These are phyloP conservation scores for Microplitis demolitor DNA, from an alignment of 1,140 invertebrate species.

Conservation along the genomic window DNA sequence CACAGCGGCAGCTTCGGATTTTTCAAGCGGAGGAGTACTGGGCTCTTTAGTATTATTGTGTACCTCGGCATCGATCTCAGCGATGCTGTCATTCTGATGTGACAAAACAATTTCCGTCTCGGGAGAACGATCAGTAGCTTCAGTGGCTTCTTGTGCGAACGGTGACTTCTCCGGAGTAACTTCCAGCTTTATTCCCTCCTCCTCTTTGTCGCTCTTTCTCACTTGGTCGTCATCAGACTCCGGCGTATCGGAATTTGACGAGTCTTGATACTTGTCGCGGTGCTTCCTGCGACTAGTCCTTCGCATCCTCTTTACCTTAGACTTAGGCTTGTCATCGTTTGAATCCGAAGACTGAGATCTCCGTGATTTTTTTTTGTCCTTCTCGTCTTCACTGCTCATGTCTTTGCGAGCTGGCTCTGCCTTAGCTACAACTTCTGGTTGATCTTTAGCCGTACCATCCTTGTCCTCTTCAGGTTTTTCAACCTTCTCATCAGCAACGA, in stretches of 20 bases:
- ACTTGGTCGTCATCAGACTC: conserved; percentile 50
- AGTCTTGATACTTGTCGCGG: conserved; percentile 52
- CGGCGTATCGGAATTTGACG: conserved; percentile 50
- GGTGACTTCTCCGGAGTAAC: conserved; percentile 4
- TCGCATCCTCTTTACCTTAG: conserved; percentile 29
- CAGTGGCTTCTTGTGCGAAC: not conserved
- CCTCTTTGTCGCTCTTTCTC: conserved; percentile 31
- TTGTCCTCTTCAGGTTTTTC: conserved; percentile 8
- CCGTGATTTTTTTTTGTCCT: conserved; percentile 10
- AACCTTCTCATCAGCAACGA: not conserved
- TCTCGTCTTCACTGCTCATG: conserved; percentile 26
- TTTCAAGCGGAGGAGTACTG: conserved; percentile 25
- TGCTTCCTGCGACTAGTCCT: conserved; percentile 43
- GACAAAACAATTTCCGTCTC: not conserved
- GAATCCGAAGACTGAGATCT: conserved; percentile 41
- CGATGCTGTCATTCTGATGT: not conserved
- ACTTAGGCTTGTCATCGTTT: conserved; percentile 35
- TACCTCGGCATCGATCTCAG: conserved; percentile 32
- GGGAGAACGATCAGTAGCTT: not conserved
- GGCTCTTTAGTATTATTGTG: conserved; percentile 31
- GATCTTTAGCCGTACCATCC: conserved; percentile 7
- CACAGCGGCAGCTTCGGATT: conserved; percentile 31
- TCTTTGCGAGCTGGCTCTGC: not conserved
- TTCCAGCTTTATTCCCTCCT: conserved; percentile 30
- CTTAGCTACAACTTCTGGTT: not conserved